Evolutionary conservation across 2,888 invertebrate species (phyloP), one percentile per base, ranked within the genome.

Genomic region (Merodon equestris): DNA sequence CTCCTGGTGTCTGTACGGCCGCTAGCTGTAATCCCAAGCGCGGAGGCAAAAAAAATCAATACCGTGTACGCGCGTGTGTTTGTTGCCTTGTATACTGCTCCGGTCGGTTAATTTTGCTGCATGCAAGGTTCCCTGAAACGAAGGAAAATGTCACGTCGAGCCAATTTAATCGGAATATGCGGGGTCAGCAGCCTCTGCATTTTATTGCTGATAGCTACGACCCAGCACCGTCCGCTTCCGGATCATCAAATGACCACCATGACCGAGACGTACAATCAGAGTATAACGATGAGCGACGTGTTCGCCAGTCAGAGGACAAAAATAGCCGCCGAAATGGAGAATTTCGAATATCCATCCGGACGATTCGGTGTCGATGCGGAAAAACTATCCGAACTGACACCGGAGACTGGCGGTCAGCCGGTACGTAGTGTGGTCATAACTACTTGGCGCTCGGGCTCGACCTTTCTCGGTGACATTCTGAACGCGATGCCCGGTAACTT

Each of bases 361-460:
- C 89, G 89, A 66, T 90, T 90, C 83, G 90, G 90, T 58, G 86
- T 90, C 10, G 90, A 89, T 71, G 90, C 90, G n/a, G 90, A 90
- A 79, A 91, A 91, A 77, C 87, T 95, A 75, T 90, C 92, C 66
- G 93, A 95, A 84, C 91, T 94, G 84, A 91, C 94, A 1, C 90
- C 93, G 83, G 93, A 93, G 83, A 90, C 91, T 44, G 83, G 82
- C 2, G 96, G 96, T 12, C 90, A 90, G 68, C 96, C 96, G 3
- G 86, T 95, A 68, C 91, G 94, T 82, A 95, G 93, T 87, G 88
- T 96, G 51, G 93, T 97, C 82, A 89, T 96, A 74, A 95, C 96
- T n/a, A 95, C 95, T 12, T 97, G 96, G 96, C 91, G 97, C 83
- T 95, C 96, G 3, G 97, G 97, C 5, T 96, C 96, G 15, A 96